These are phyloP conservation scores for Zaprionus ornatus DNA, from an alignment of 1,140 invertebrate species.

Conservation along the genomic window DNA sequence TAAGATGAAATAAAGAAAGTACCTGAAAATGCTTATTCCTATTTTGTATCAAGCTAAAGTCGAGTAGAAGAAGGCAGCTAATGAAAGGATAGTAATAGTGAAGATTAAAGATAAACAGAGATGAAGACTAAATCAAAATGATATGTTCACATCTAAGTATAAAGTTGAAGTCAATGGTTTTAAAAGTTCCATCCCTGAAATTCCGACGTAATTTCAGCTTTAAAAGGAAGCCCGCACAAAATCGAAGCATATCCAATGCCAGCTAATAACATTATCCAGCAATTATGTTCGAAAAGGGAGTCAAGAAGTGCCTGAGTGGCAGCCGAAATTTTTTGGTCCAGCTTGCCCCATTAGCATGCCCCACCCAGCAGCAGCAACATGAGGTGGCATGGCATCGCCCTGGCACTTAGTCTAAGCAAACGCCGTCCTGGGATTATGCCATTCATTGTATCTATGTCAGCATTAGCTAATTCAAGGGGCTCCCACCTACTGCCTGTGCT, in stretches of 20 bases:
- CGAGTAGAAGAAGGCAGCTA: no score
- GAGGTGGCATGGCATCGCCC: neutral
- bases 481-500: neutral
- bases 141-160: no score
- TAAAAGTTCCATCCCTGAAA: neutral
- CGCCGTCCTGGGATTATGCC: slow-evolving; percentile 64
- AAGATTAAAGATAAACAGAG: no score
- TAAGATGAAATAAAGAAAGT: no score
- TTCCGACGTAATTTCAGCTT: neutral
- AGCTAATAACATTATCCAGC: neutral
- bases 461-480: slow-evolving; percentile 70
- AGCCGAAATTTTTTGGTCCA: slow-evolving; percentile 73
- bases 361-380: neutral
- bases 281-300: neutral
- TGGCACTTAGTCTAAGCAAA: slow-evolving; percentile 63
- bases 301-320: slow-evolving; percentile 16
- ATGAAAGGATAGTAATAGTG: no score
- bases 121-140: no score
- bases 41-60: no score
- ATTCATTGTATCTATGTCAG: slow-evolving; percentile 72
- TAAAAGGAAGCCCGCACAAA: neutral
- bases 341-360: slow-evolving; percentile 5
- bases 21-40: no score
- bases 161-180: neutral
- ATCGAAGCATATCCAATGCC: neutral